Conservation (phyloP, 2,113 vertebrate genomes). For the Clinocottus analis region DNA sequence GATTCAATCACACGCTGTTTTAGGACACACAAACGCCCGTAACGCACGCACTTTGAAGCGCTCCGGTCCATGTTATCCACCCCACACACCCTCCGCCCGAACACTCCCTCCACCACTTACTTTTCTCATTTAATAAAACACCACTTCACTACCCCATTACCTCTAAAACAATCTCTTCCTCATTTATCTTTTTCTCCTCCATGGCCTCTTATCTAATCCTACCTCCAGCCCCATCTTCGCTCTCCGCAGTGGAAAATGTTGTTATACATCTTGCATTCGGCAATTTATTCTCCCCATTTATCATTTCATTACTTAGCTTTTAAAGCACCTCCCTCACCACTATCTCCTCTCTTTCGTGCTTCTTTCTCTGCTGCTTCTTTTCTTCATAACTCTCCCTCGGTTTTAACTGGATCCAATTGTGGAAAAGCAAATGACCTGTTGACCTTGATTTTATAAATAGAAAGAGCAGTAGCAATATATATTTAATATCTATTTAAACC, state of each 20-base stretch:
- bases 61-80: constrained; percentile 32
- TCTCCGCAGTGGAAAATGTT: constrained; percentile 17
- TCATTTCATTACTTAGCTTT: constrained; percentile 47
- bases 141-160: constrained; percentile 55
- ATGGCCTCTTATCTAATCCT: constrained; percentile 45
- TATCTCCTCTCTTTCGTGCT: not conserved
- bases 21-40: not conserved
- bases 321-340: constrained; percentile 12
- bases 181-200: constrained; percentile 51
- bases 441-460: constrained; percentile 25
- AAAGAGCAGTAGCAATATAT: not conserved
- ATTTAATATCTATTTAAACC: constrained; percentile 3
- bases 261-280: constrained; percentile 46
- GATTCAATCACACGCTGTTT: constrained; percentile 53
- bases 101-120: constrained; percentile 48
- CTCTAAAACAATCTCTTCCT: constrained; percentile 50
- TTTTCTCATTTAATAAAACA: constrained; percentile 70
- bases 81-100: not conserved
- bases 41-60: constrained; percentile 5
- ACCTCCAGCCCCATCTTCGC: constrained; percentile 23
- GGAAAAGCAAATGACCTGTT: constrained; percentile 32
- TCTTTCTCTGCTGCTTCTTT: constrained; percentile 11
- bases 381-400: not conserved
- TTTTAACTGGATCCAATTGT: constrained; percentile 3
- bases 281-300: constrained; percentile 46